Base-by-base conservation (phyloP, 2,113 vertebrate genomes). In the Ailuropoda melanoleuca region DNA sequence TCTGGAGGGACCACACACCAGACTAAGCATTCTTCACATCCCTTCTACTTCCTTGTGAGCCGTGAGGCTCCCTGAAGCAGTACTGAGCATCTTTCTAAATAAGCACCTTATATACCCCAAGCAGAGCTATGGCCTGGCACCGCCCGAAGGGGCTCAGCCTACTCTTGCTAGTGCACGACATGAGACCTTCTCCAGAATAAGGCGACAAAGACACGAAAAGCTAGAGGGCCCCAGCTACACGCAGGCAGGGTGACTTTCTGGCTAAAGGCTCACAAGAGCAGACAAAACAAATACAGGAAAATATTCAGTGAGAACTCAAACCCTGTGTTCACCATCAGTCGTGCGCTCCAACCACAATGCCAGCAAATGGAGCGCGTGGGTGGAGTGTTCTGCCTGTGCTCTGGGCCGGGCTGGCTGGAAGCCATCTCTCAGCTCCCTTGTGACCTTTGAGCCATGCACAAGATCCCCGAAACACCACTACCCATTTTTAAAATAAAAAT, bases 401-500 rank as follows among this genome's bases (percentile, higher is more conserved):
- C 55, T 29, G 48, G 39, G 17, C 64, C 31, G 58, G 48, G 9
- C 10, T 6, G 31, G 58, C 85, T 46, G 18, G n/a, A 55, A 53
- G 1, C 39, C 24, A 53, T 60, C 78, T 83, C 34, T 64, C 89
- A 70, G 60, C 9, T 14, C 46, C 43, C 55, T n/a, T 88, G 50
- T 78, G 56, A 70, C 18, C 66, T 81, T 92, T 37, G 50, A 96
- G 26, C n/a, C 7, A 50, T 7, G 19, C 23, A 37, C 56, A 75
- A 90, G 62, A 95, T 43, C 48, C 55, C 88, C n/a, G 14, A 96
- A 86, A 23, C 10, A 83, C 10, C 31, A 86, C 31, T 37, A 43
- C 17, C 48, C 53, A 64, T 68, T 94, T 90, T 80, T 39, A 70
- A 93, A 95, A 70, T 53, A 72, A 68, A 95, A 88, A 84, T 43